Evolutionary conservation across 2,797 vertebrate species (phyloP), one percentile per base, ranked within the genome.

Genomic region (Mormyrus hasselquistii): DNA sequence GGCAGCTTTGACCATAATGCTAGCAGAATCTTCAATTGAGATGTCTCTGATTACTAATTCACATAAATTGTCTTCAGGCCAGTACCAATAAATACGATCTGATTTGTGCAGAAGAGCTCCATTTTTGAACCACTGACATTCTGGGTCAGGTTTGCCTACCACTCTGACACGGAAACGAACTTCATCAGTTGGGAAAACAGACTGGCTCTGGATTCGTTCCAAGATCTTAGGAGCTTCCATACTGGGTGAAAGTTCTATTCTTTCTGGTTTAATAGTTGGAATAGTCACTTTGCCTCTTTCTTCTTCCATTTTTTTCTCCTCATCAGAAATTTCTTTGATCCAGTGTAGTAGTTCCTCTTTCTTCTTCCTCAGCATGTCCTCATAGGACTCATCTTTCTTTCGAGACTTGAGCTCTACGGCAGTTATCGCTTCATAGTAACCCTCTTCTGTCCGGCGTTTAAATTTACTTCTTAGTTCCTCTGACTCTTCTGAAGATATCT

Each of bases 221-320:
- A 98, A 93, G 94, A 99, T 99, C 93, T 97, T 99, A 47, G 98
- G 98, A 86, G 98, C 98, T 90, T 99, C 98, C 98, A 99, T 99
- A 91, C 98, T 99, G 88, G 99, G 97, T 84, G 98, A 99, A 12
- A 99, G 96, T 92, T 97, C 94, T 52, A 99, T 88, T 91, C 94
- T 98, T 38, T 99, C 98, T 87, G 98, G 98, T 95, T 97, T 99
- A 90, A 98, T 95, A 1, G 95, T 97, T 89, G 98, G 98, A 94
- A 98, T 98, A n/a, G 97, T 99, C 91, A 99, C 90, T 93, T 97
- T 96, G 29, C 97, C 97, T 93, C 98, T 95, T 89, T 97, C 97
- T 52, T 96, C 96, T 91, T 97, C 90, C 88, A 52, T 96, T 95
- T 95, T 99, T 94, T 95, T 98, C 92, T 99, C 98, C 90, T 97